These are phyloP conservation scores for Gasteruption jaculator DNA, from an alignment of 2,888 invertebrate genomes.

Conservation along the genomic window DNA sequence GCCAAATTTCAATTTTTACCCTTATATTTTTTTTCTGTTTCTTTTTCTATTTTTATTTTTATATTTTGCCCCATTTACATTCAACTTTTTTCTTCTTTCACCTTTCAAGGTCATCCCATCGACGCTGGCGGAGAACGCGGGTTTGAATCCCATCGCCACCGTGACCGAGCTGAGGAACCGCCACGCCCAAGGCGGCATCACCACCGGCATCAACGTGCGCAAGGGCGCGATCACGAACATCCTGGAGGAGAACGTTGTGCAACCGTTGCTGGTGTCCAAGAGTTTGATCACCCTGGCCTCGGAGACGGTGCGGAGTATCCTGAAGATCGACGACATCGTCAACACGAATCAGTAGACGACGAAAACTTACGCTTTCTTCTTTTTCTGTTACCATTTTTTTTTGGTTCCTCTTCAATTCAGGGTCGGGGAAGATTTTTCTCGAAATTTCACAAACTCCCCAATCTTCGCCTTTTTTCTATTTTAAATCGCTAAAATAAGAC, in stretches of 20 bases:
- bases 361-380: too few relatives aligned
- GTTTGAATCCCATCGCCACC: conserved; percentile 88
- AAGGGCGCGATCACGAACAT: conserved; percentile 96
- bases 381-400: too few relatives aligned
- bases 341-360: conserved; percentile 52
- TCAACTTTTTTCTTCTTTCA: too few relatives aligned
- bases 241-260: conserved; percentile 93
- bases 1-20: too few relatives aligned
- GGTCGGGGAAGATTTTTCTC: too few relatives aligned
- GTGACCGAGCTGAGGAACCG: conserved; percentile 94
- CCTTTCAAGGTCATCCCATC: conserved; percentile 69
- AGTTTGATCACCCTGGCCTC: conserved; percentile 92
- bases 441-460: too few relatives aligned
- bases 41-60: too few relatives aligned
- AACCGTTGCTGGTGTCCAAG: conserved; percentile 91
- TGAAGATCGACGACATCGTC: conserved; percentile 99
- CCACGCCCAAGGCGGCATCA: conserved; percentile 82
- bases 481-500: too few relatives aligned
- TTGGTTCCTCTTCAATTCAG: too few relatives aligned
- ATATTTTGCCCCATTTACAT: too few relatives aligned
- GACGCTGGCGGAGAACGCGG: conserved; percentile 89
- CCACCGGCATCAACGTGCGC: conserved; percentile 93
- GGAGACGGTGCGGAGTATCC: conserved; percentile 94
- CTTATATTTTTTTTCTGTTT: too few relatives aligned
- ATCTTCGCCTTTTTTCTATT: too few relatives aligned